Conservation (phyloP, 2,888 invertebrate genomes). For the Plutella xylostella region DNA sequence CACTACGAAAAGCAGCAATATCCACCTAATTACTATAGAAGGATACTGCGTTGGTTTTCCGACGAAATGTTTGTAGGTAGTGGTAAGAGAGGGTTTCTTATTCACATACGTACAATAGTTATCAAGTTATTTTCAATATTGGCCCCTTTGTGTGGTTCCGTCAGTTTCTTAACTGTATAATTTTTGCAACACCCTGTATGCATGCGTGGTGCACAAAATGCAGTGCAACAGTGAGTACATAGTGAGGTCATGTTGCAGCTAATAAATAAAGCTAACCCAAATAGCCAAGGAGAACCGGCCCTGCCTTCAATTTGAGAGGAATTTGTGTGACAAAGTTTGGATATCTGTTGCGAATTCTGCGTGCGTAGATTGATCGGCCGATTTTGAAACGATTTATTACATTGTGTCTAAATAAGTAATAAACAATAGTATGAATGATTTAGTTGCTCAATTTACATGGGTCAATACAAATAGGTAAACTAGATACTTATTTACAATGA, state of each 20-base stretch:
- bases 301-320: constrained; percentile 19
- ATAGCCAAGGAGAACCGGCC: constrained; percentile 29
- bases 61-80: neutral
- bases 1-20: too few species aligned
- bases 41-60: too few species aligned
- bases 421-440: too few species aligned
- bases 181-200: neutral
- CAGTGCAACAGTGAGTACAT: neutral
- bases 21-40: too few species aligned
- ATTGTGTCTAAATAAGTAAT: too few species aligned
- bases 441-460: too few species aligned
- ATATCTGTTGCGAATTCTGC: neutral
- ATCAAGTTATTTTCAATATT: neutral
- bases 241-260: constrained; percentile 5
- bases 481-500: too few species aligned
- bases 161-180: neutral
- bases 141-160: constrained; percentile 13
- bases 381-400: neutral
- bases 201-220: neutral
- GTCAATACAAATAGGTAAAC: too few species aligned
- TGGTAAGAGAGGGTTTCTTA: neutral
- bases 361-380: too few species aligned
- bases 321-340: too few species aligned
- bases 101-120: neutral
- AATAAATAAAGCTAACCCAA: constrained; percentile 21